phyloP scores from a whole-genome alignment of 2,113 vertebrate genomes.

The Physeter macrocephalus region DNA sequence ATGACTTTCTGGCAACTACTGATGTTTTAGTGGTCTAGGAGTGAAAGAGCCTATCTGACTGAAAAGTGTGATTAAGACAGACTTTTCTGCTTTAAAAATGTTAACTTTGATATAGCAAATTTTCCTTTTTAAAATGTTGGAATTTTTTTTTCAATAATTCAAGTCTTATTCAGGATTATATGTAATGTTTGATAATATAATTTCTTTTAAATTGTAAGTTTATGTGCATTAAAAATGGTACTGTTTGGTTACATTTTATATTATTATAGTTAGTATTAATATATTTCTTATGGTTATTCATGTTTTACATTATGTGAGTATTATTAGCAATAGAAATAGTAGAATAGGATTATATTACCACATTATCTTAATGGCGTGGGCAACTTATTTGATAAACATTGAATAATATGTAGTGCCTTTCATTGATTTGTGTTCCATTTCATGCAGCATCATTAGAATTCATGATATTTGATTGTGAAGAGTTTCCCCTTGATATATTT shows the following conservation, averaged over 20 bases:
- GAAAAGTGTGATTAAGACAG: neutral
- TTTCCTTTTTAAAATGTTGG: neutral
- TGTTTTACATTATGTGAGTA: neutral
- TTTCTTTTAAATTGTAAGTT: neutral
- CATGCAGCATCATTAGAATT: neutral
- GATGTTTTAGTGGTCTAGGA: neutral
- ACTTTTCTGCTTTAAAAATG: neutral
- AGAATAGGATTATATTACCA: neutral
- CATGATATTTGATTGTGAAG: neutral
- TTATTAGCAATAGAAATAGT: neutral
- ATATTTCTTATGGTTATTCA: neutral
- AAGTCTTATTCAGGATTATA: neutral
- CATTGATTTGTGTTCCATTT: neutral
- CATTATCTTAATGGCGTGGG: neutral
- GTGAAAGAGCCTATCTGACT: neutral
- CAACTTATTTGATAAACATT: neutral
- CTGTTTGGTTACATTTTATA: neutral
- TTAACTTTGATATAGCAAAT: neutral
- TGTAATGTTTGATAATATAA: neutral
- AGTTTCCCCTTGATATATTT: neutral
- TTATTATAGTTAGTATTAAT: neutral
- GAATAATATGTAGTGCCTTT: neutral
- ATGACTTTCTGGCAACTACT: neutral
- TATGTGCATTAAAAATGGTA: neutral
- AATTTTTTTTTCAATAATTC: neutral